Conservation (phyloP, 2,113 vertebrate genomes). For the Xiphias gladius region DNA sequence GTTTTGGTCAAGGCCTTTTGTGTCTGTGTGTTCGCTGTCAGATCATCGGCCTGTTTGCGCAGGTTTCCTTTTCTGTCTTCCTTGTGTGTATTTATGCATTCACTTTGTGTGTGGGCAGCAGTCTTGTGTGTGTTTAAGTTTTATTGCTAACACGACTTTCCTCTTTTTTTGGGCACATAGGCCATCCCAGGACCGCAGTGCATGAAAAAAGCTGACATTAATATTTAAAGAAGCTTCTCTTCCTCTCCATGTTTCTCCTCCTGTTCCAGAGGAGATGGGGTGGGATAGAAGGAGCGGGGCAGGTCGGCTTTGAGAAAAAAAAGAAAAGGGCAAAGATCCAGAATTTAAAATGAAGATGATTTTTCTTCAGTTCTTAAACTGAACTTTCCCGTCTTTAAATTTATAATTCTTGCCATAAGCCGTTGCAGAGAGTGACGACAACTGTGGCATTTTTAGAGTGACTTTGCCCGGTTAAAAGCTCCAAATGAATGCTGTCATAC, state of each 20-base stretch:
- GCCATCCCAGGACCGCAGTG: background rate
- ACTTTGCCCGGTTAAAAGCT: background rate
- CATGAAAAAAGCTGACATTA: background rate
- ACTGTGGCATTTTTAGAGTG: background rate
- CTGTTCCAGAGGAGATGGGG: background rate
- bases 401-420: background rate
- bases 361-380: background rate
- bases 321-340: background rate
- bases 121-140: background rate
- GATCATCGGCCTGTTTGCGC: too few species aligned
- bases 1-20: slow-evolving; percentile 16
- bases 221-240: slow-evolving; percentile 1
- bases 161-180: background rate
- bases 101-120: too few species aligned
- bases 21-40: background rate
- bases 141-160: background rate
- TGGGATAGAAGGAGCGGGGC: background rate
- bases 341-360: background rate
- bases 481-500: background rate
- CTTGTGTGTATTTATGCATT: background rate
- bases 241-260: background rate
- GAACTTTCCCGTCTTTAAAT: background rate
- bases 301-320: background rate
- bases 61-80: background rate
- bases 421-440: background rate